phyloP scores from a whole-genome alignment of 2,113 vertebrate species.

The Nipponia nippon region DNA sequence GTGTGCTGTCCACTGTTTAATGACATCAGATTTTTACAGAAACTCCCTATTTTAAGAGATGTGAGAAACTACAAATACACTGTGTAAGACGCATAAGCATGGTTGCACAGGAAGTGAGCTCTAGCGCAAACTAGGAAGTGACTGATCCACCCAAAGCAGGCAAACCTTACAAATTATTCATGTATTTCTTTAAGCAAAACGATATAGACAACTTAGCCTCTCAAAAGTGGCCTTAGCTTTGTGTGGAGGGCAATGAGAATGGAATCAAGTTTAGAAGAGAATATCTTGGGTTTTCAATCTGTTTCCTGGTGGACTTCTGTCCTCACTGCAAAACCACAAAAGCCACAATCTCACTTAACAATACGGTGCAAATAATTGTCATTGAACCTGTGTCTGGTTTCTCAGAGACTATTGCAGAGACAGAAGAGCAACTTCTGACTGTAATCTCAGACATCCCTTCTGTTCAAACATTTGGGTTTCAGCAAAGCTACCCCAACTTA shows the following conservation, averaged over 20 bases:
- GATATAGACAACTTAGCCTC: not conserved
- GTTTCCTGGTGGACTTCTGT: conserved; percentile 9
- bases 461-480: conserved; percentile 13
- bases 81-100: not conserved
- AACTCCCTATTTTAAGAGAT: not conserved
- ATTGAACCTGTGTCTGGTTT: conserved; percentile 5
- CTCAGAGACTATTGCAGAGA: conserved; percentile 10
- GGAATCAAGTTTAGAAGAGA: not conserved
- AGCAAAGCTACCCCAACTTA: not conserved
- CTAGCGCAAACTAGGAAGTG: not conserved
- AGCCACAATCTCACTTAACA: not conserved
- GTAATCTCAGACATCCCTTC: conserved; percentile 10
- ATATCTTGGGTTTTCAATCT: not conserved
- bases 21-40: not conserved
- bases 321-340: not conserved
- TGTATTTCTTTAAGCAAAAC: not conserved
- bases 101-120: not conserved
- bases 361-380: not conserved
- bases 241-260: not conserved
- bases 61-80: not conserved
- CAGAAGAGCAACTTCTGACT: not conserved
- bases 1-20: not conserved
- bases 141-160: not conserved
- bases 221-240: not conserved
- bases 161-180: not conserved